Conservation (phyloP, 1,140 invertebrate species). For the Melitaea cinxia region DNA sequence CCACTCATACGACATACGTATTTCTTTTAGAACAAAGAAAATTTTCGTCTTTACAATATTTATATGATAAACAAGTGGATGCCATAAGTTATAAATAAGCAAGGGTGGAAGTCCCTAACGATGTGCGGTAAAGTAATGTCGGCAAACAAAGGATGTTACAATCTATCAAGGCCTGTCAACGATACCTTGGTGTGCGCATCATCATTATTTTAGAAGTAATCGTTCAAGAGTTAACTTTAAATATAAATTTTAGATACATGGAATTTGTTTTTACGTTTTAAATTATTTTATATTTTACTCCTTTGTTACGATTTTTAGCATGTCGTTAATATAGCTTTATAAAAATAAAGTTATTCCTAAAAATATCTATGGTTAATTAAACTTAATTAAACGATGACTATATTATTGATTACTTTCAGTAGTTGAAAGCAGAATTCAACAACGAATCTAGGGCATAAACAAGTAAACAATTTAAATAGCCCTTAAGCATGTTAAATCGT, state of each 20-base stretch:
- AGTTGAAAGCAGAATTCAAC: background rate
- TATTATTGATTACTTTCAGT: background rate
- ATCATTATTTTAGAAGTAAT: background rate
- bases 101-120: slow-evolving; percentile 15
- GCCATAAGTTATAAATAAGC: slow-evolving; percentile 7
- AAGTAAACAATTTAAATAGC: slow-evolving; percentile 12
- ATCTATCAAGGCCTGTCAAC: slow-evolving; percentile 28
- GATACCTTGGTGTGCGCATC: slow-evolving; percentile 10
- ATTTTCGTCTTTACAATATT: background rate
- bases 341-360: too few species aligned
- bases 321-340: too few species aligned
- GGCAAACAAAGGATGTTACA: slow-evolving; percentile 19
- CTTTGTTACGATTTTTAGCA: too few species aligned
- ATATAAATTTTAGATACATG: too few species aligned
- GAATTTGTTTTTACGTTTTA: too few species aligned
- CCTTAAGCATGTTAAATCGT: slow-evolving; percentile 28
- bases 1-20: too few species aligned
- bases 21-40: too few species aligned
- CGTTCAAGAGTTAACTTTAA: background rate
- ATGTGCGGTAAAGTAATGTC: slow-evolving; percentile 1
- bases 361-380: too few species aligned
- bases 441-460: slow-evolving; percentile 18
- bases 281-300: too few species aligned
- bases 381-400: too few species aligned
- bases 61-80: background rate